phyloP scores from a whole-genome alignment of 2,888 invertebrate genomes.

The Drosophila sordidula region DNA sequence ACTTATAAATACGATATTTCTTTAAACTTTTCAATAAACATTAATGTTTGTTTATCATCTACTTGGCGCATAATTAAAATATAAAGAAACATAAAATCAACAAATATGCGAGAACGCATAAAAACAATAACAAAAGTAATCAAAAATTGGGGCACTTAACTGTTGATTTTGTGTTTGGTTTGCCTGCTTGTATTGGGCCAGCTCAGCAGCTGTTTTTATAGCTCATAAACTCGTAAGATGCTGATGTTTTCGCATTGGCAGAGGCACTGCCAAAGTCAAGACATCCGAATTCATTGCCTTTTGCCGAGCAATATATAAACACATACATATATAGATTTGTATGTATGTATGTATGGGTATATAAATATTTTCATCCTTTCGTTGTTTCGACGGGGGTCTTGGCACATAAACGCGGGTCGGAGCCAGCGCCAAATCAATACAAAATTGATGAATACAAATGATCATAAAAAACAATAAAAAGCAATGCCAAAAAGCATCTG shows the following conservation, averaged over 20 bases:
- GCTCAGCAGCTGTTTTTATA: slow-evolving; percentile 73
- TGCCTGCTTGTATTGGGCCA: slow-evolving; percentile 10
- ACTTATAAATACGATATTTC: neutral
- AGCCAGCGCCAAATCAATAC: slow-evolving; percentile 65
- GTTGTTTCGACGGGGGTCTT: slow-evolving; percentile 23
- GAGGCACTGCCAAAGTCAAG: slow-evolving; percentile 51
- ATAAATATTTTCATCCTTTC: slow-evolving; percentile 64
- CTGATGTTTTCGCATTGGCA: slow-evolving; percentile 61
- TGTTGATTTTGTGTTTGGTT: slow-evolving; percentile 31
- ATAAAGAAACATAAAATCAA: slow-evolving; percentile 55
- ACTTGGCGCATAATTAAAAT: slow-evolving; percentile 66
- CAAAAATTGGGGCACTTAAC: slow-evolving; percentile 63
- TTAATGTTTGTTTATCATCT: slow-evolving; percentile 51
- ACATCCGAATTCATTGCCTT: slow-evolving; percentile 72
- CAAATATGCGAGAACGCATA: slow-evolving; percentile 62
- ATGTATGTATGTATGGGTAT: neutral
- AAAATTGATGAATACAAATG: slow-evolving; percentile 81
- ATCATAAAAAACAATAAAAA: slow-evolving; percentile 81
- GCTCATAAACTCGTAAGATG: slow-evolving; percentile 78
- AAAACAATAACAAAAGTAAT: slow-evolving; percentile 77
- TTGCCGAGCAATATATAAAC: slow-evolving; percentile 36
- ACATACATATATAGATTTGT: neutral
- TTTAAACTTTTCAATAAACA: slow-evolving; percentile 29
- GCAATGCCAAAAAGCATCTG: slow-evolving; percentile 74
- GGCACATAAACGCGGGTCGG: slow-evolving; percentile 54